Conservation (phyloP, 2,797 vertebrate species). For the Garrulus glandarius region DNA sequence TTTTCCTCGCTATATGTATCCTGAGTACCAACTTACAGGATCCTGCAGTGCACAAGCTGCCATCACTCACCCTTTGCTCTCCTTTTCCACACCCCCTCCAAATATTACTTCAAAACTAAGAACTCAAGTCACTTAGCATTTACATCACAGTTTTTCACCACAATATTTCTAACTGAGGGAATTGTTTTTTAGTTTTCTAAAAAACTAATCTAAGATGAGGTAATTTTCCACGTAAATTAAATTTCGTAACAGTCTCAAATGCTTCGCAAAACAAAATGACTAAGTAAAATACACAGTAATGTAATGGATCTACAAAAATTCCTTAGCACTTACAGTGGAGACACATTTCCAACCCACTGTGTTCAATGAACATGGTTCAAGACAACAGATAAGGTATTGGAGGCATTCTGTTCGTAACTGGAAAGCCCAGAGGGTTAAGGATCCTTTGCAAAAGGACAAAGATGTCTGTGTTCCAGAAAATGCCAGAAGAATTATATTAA, state of each 20-base stretch:
- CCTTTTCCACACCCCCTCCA: neutral
- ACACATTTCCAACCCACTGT: neutral
- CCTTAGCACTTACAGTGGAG: neutral
- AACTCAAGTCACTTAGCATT: neutral
- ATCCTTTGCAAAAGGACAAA: slow-evolving; percentile 21
- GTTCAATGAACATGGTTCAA: neutral
- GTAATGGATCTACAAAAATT: neutral
- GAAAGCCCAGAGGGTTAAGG: neutral
- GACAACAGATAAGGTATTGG: neutral
- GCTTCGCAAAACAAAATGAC: neutral
- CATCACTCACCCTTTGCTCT: neutral
- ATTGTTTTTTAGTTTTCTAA: neutral
- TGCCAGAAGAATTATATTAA: neutral
- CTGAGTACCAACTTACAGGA: neutral
- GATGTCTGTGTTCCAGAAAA: slow-evolving; percentile 30
- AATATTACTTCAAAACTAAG: neutral
- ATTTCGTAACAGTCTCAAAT: neutral
- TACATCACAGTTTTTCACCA: neutral
- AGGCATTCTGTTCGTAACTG: slow-evolving; percentile 1
- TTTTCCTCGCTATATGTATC: neutral
- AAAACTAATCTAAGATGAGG: neutral
- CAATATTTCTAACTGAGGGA: neutral
- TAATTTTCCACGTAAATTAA: neutral
- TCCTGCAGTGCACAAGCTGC: neutral
- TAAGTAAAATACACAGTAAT: neutral